phyloP scores from a whole-genome alignment of 2,888 invertebrate genomes.

The Dicyrtoma fusca region DNA sequence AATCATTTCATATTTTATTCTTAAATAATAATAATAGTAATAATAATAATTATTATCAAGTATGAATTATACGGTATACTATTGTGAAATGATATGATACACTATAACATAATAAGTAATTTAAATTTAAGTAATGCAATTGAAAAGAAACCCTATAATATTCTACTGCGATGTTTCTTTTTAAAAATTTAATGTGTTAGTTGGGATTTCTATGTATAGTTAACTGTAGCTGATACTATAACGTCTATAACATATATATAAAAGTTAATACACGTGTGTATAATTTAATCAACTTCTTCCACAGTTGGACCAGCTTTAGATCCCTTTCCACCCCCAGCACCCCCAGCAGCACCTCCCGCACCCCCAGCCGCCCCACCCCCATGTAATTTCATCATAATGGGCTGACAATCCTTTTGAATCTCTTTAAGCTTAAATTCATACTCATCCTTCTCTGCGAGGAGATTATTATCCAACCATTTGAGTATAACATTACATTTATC shows the following conservation, averaged over 20 bases:
- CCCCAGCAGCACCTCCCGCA: conserved; percentile 59
- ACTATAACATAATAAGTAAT: no score
- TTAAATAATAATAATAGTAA: no score
- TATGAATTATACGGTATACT: no score
- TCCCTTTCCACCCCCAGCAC: conserved; percentile 49
- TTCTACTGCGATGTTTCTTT: no score
- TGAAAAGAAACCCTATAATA: no score
- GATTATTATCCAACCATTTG: conserved; percentile 79
- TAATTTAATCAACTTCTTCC: conserved; percentile 65
- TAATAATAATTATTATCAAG: no score
- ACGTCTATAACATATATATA: background rate
- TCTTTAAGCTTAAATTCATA: conserved; percentile 77
- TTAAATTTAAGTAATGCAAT: no score
- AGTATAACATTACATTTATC: conserved; percentile 69
- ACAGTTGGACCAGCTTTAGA: conserved; percentile 63
- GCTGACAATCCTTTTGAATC: conserved; percentile 71
- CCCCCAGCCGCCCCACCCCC: conserved; percentile 63
- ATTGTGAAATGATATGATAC: no score
- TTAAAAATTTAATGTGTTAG: background rate
- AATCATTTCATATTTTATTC: no score
- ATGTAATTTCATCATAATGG: conserved; percentile 82
- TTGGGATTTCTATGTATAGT: background rate
- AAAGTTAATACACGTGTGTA: no score
- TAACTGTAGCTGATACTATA: no score
- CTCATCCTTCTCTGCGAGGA: conserved; percentile 76